Conservation (phyloP, 2,888 invertebrate species). For the Xanthorhoe designata region DNA sequence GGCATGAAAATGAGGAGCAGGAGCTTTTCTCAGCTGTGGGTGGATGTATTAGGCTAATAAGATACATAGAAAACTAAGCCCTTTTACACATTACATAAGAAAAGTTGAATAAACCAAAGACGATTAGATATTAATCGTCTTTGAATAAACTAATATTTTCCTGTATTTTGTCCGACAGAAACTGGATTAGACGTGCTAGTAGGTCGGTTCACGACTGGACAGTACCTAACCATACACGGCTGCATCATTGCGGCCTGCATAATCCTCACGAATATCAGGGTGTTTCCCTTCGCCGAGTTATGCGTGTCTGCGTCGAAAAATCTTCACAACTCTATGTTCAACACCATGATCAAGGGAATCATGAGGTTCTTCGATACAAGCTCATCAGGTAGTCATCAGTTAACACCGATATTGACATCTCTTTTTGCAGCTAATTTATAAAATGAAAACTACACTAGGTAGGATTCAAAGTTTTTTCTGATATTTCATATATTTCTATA, state of each 20-base stretch:
- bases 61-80: too few species aligned
- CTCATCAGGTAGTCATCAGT: slow-evolving; percentile 84
- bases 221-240: slow-evolving; percentile 87
- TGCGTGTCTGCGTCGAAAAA: slow-evolving; percentile 88
- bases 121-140: too few species aligned
- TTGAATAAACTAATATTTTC: too few species aligned
- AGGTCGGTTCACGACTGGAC: slow-evolving; percentile 71
- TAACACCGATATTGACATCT: neutral
- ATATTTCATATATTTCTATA: too few species aligned
- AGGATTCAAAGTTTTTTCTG: too few species aligned
- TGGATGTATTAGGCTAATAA: too few species aligned
- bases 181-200: slow-evolving; percentile 68
- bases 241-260: slow-evolving; percentile 81
- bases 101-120: too few species aligned
- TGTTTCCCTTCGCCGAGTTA: slow-evolving; percentile 87
- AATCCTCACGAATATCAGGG: slow-evolving; percentile 85
- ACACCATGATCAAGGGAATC: slow-evolving; percentile 76
- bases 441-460: too few species aligned
- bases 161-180: slow-evolving; percentile 50
- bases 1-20: too few species aligned
- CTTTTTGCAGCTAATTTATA: too few species aligned
- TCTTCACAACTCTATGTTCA: slow-evolving; percentile 90
- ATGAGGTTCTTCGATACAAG: slow-evolving; percentile 93
- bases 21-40: too few species aligned
- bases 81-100: too few species aligned